Evolutionary conservation across 2,797 vertebrate genomes (phyloP).

Genomic region (Sparus aurata): DNA sequence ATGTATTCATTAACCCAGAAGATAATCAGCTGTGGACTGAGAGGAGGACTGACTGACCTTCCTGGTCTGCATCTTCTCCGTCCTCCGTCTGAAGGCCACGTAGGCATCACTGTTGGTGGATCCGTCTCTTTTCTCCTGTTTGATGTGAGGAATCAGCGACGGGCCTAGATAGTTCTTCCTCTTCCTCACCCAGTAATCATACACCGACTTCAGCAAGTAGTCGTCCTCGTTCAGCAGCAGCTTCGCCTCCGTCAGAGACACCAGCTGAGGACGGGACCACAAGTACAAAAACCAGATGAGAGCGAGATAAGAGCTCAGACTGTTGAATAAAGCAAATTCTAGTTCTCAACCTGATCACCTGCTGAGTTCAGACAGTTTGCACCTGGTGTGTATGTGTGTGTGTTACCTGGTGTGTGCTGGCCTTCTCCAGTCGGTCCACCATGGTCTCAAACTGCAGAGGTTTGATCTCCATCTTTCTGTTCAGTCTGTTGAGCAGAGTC

Average conservation of each 20-base stretch:
- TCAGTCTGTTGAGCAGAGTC: conserved; percentile 92
- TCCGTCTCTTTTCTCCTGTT: conserved; percentile 93
- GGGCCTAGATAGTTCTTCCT: conserved; percentile 92
- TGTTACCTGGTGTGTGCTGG: conserved; percentile 86
- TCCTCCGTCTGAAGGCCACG: conserved; percentile 94
- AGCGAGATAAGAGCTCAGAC: neutral
- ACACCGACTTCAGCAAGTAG: conserved; percentile 95
- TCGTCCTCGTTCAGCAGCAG: conserved; percentile 95
- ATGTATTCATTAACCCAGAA: too few species aligned
- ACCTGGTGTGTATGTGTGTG: neutral
- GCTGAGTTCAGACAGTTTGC: too few species aligned
- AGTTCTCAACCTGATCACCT: too few species aligned
- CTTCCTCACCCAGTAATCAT: conserved; percentile 96
- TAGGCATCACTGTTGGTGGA: conserved; percentile 95
- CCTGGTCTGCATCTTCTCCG: conserved; percentile 96
- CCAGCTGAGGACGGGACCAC: conserved; percentile 81
- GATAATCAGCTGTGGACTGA: neutral
- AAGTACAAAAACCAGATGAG: neutral
- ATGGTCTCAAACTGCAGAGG: conserved; percentile 95
- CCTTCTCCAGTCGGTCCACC: conserved; percentile 95
- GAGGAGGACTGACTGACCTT: conserved; percentile 82
- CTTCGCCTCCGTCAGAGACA: conserved; percentile 93
- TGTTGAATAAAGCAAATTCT: neutral
- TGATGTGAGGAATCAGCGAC: conserved; percentile 91
- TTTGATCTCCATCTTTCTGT: conserved; percentile 95